Conservation (phyloP, 1,140 invertebrate genomes). For the Cepaea nemoralis region DNA sequence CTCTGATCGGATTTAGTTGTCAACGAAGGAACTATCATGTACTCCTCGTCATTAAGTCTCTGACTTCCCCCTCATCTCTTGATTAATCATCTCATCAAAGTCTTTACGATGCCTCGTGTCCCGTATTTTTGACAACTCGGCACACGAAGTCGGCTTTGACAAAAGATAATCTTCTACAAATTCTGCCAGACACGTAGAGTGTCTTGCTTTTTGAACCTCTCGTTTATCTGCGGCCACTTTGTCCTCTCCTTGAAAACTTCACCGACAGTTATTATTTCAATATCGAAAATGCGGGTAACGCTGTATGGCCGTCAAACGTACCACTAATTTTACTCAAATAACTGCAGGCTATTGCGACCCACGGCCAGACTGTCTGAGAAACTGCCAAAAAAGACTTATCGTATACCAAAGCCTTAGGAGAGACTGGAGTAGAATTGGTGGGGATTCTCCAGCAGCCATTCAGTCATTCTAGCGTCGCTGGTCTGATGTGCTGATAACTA, state of each 20-base stretch:
- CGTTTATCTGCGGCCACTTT: constrained; percentile 18
- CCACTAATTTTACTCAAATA: constrained; percentile 30
- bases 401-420: not conserved
- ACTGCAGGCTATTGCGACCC: constrained; percentile 12
- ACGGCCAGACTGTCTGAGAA: not conserved
- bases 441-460: not conserved
- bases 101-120: constrained; percentile 22
- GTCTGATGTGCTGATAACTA: constrained; percentile 14
- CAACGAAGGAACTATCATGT: not conserved
- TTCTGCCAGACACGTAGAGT: not conserved
- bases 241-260: not conserved
- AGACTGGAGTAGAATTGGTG: not conserved
- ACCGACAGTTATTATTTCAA: not conserved
- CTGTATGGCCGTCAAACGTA: not conserved
- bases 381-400: not conserved
- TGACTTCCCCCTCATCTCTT: not conserved
- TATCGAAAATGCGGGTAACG: constrained; percentile 22
- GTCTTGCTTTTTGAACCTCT: constrained; percentile 22
- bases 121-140: constrained; percentile 35
- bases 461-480: not conserved
- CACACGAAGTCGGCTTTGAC: constrained; percentile 22
- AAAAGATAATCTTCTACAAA: constrained; percentile 21
- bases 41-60: constrained; percentile 7
- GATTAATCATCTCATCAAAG: constrained; percentile 25
- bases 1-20: not conserved